Evolutionary conservation across 1,140 invertebrate species (phyloP).

Genomic region (Condylostylus longicornis): DNA sequence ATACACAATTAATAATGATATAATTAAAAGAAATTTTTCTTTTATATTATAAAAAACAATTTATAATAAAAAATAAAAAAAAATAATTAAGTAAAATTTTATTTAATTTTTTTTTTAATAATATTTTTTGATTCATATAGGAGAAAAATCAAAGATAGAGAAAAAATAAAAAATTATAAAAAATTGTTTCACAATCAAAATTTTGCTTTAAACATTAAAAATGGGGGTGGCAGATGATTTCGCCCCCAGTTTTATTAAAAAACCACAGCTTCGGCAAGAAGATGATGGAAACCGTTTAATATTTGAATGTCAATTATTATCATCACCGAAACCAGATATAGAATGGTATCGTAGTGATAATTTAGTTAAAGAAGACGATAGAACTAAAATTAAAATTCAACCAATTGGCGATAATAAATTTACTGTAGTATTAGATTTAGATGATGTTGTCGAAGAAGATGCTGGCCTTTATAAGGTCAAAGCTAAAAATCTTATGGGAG

Average conservation of each 20-base stretch:
- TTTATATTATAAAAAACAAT: no score
- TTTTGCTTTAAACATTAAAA: slow-evolving; percentile 1
- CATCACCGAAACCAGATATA: slow-evolving; percentile 78
- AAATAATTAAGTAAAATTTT: no score
- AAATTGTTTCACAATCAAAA: neutral
- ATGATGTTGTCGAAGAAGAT: slow-evolving; percentile 90
- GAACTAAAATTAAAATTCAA: slow-evolving; percentile 75
- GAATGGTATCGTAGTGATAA: slow-evolving; percentile 81
- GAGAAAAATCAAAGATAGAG: neutral
- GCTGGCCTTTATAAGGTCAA: slow-evolving; percentile 95
- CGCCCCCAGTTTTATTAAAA: slow-evolving; percentile 93
- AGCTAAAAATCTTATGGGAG: slow-evolving; percentile 93
- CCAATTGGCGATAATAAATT: slow-evolving; percentile 73
- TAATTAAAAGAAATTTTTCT: no score
- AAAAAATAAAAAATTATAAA: neutral
- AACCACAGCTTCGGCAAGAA: slow-evolving; percentile 87
- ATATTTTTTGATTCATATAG: neutral
- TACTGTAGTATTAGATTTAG: slow-evolving; percentile 79
- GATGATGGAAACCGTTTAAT: slow-evolving; percentile 90
- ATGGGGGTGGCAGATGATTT: slow-evolving; percentile 60
- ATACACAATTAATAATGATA: no score
- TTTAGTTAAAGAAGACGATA: slow-evolving; percentile 60
- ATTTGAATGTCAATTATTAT: slow-evolving; percentile 84
- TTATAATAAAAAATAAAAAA: no score
- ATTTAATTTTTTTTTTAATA: neutral